These are phyloP conservation scores for Brenthis hecate DNA, from an alignment of 2,888 invertebrate genomes.

Conservation along the genomic window DNA sequence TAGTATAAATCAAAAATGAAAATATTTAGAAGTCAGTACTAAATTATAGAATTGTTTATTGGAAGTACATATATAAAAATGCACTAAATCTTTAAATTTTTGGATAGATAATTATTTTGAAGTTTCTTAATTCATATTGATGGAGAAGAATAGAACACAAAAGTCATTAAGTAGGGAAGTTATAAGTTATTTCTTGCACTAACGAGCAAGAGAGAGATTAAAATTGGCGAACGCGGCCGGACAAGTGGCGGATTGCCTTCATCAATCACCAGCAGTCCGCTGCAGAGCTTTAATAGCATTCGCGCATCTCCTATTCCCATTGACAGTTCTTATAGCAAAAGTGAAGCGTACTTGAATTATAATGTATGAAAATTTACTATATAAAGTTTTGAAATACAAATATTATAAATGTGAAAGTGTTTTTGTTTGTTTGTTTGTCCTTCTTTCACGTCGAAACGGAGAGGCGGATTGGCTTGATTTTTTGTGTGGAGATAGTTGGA, in stretches of 20 bases:
- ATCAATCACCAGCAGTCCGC: constrained; percentile 71
- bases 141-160: not conserved
- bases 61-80: too few relatives aligned
- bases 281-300: constrained; percentile 60
- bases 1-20: too few relatives aligned
- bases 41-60: too few relatives aligned
- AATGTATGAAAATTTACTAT: too few relatives aligned
- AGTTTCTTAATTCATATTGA: not conserved
- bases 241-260: constrained; percentile 73
- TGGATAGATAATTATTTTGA: not conserved
- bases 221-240: constrained; percentile 46
- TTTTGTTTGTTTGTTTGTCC: too few relatives aligned
- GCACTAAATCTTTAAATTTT: not conserved
- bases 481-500: too few relatives aligned
- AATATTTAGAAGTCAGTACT: too few relatives aligned
- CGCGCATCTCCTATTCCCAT: constrained; percentile 51
- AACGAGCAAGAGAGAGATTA: constrained; percentile 28
- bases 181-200: constrained; percentile 26
- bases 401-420: too few relatives aligned
- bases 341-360: too few relatives aligned
- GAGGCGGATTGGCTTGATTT: too few relatives aligned
- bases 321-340: constrained; percentile 26
- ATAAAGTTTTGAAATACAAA: too few relatives aligned
- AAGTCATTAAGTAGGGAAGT: not conserved
- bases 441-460: too few relatives aligned